Base-by-base conservation (phyloP, 64 coral and sea anemone species). In the Orbicella faveolata region DNA sequence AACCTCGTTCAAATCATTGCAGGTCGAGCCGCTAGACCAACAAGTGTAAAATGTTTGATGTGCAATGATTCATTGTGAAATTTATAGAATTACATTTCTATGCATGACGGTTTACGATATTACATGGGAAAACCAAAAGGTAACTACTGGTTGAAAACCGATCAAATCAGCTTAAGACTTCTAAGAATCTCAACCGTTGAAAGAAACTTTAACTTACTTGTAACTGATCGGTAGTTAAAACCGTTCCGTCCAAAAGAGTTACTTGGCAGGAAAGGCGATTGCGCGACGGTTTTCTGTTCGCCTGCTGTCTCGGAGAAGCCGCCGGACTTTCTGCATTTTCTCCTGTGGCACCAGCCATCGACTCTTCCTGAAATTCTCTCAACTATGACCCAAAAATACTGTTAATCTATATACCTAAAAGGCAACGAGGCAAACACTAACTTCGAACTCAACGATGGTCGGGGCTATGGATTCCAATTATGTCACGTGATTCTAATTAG, bases 241-340 rank as follows among this genome's bases (percentile, higher is more conserved):
- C 76, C 13, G 79, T 87, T 52, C 86, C 86, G 87, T 92, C 90
- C 10, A 92, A 62, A 34, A 81, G 81, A 52, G 90, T 92, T 34
- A 92, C 74, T 19, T 77, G 83, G 70, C 90, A 92, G 2, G 86
- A 74, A 59, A 92, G 69, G 5, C 90, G 90, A 67, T 92, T 92
- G 75, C 63, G 69, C 62, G 83, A 83, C 0, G 86, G 75, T 62
- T 92, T 92, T 75, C 86, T 92, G 10, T 7, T 75, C 17, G 75
- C 6, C 80, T 92, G 74, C 52, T 87, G 75, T 39, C 57, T 75
- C 39, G 83, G 76, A 73, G 90, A 63, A 72, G 63, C 41, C 14
- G 79, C 12, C 15, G 84, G 65, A 67, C 82, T 85, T 37, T 85
- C 64, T 21, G 13, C n/a, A 72, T 26, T 85, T 70, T 85, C 82